These are phyloP conservation scores for Anas capensis DNA, from an alignment of 2,797 vertebrate genomes.

Conservation along the genomic window DNA sequence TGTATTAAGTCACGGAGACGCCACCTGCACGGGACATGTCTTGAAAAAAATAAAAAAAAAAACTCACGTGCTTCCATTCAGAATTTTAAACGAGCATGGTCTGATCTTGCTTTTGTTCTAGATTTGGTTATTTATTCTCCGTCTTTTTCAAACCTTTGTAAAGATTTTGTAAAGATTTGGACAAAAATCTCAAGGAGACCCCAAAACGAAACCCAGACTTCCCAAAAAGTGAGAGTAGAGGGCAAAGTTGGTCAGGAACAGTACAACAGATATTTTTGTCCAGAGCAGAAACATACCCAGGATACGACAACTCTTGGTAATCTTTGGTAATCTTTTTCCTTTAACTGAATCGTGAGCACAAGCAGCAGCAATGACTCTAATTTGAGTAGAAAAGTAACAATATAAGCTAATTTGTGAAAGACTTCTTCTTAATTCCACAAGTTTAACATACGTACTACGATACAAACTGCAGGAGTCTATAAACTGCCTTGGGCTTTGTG, in stretches of 20 bases:
- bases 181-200: neutral
- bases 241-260: neutral
- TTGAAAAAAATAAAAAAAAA: neutral
- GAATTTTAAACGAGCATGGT: neutral
- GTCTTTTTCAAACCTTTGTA: neutral
- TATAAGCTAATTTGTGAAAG: conserved; percentile 19
- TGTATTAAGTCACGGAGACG: neutral
- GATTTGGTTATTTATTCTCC: neutral
- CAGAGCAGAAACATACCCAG: neutral
- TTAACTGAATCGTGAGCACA: neutral
- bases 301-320: neutral
- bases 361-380: neutral
- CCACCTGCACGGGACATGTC: neutral
- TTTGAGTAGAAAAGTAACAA: conserved; percentile 15
- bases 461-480: neutral
- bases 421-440: neutral
- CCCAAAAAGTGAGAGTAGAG: neutral
- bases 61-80: neutral
- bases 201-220: neutral
- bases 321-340: neutral
- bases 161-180: neutral
- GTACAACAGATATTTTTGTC: neutral
- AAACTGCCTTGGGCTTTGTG: conserved; percentile 26
- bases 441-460: neutral
- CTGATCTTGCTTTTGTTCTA: neutral